Conservation (phyloP, 1,140 invertebrate species). For the Conus betulinus region DNA sequence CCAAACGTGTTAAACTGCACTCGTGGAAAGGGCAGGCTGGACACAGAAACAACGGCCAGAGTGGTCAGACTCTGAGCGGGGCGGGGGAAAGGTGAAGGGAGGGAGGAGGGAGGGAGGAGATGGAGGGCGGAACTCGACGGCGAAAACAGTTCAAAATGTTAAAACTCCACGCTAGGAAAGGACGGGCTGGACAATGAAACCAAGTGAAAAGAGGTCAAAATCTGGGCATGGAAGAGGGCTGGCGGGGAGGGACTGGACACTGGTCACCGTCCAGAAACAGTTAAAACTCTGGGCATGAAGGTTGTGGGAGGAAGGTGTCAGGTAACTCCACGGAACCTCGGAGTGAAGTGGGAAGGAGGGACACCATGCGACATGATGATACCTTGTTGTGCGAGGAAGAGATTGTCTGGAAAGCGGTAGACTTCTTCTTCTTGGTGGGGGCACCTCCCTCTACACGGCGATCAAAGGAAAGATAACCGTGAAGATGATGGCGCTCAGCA, state of each 20-base stretch:
- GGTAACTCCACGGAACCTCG: neutral
- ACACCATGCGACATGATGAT: constrained; percentile 26
- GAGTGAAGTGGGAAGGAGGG: neutral
- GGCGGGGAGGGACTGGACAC: neutral
- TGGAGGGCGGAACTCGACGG: too few relatives aligned
- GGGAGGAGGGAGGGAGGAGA: too few relatives aligned
- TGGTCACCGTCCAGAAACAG: neutral
- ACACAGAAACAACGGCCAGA: neutral
- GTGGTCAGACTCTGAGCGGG: too few relatives aligned
- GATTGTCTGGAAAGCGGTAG: constrained; percentile 96
- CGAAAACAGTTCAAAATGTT: neutral
- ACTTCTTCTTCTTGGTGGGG: constrained; percentile 70
- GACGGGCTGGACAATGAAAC: too few relatives aligned
- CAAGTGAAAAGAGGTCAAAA: neutral
- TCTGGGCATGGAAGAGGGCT: neutral
- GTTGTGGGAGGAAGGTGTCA: neutral
- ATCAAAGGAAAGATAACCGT: neutral
- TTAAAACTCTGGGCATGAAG: neutral
- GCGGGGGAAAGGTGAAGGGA: too few relatives aligned
- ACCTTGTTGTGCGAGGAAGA: constrained; percentile 79
- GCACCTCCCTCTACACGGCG: constrained; percentile 43
- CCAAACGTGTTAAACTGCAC: neutral
- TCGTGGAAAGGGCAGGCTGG: neutral
- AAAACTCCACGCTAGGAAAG: neutral
- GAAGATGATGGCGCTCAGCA: neutral